Conservation (phyloP, 2,113 vertebrate species). For the Cryptoleucopteryx plumbea region DNA sequence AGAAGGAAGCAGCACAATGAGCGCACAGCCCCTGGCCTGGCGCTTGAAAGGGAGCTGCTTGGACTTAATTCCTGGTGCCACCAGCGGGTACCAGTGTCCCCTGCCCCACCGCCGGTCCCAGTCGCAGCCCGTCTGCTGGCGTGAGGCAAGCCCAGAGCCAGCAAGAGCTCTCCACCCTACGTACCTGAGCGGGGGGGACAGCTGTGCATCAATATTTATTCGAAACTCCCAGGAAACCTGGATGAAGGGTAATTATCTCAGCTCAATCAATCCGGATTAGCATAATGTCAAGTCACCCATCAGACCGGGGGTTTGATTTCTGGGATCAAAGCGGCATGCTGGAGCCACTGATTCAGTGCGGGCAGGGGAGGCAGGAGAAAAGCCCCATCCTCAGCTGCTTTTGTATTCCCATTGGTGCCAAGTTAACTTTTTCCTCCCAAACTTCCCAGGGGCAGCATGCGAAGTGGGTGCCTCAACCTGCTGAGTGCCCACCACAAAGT, state of each 20-base stretch:
- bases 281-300: slow-evolving; percentile 68
- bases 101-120: rapidly evolving
- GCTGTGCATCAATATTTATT: slow-evolving; percentile 75
- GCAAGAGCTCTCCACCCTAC: background rate
- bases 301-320: slow-evolving; percentile 66
- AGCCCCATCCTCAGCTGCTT: background rate
- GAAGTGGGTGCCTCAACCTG: background rate
- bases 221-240: slow-evolving; percentile 70
- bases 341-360: slow-evolving; percentile 48
- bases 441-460: rapidly evolving
- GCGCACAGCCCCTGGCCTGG: background rate
- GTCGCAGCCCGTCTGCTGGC: rapidly evolving
- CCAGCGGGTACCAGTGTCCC: background rate
- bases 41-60: rapidly evolving
- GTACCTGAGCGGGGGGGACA: slow-evolving; percentile 60
- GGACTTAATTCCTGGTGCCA: rapidly evolving
- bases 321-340: slow-evolving; percentile 64
- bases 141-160: background rate
- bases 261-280: slow-evolving; percentile 74
- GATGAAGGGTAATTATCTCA: slow-evolving; percentile 74
- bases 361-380: background rate
- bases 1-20: background rate
- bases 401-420: background rate
- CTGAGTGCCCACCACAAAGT: background rate
- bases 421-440: background rate